Evolutionary conservation across 1,140 invertebrate species (phyloP).

Genomic region (Papilio dardanus): DNA sequence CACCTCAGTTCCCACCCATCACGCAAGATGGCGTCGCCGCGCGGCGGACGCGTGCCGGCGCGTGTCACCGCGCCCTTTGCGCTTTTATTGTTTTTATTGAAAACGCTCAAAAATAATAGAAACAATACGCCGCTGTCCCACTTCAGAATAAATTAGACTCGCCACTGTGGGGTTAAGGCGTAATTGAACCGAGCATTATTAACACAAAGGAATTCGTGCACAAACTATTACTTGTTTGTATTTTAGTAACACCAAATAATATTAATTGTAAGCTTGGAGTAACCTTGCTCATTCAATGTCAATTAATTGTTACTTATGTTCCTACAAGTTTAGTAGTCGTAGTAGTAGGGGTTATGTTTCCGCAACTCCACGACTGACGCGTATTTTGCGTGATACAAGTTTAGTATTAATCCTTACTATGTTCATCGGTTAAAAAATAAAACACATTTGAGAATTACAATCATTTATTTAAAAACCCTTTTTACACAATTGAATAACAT

Average conservation of each 20-base stretch:
- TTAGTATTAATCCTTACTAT: too few species aligned
- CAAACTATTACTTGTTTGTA: background rate
- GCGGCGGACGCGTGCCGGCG: constrained; percentile 57
- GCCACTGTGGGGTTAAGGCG: constrained; percentile 70
- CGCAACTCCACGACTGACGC: background rate
- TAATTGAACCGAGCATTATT: constrained; percentile 76
- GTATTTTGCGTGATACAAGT: too few species aligned
- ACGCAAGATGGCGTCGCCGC: constrained; percentile 67
- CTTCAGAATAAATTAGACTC: constrained; percentile 74
- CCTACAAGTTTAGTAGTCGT: too few species aligned
- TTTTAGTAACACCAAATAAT: background rate
- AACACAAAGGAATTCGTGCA: constrained; percentile 43
- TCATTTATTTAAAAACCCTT: constrained; percentile 53
- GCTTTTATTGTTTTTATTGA: constrained; percentile 74
- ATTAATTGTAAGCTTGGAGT: background rate
- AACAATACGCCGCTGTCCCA: constrained; percentile 66
- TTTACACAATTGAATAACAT: constrained; percentile 41
- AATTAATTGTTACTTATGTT: too few species aligned
- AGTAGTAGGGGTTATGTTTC: background rate
- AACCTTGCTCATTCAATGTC: background rate
- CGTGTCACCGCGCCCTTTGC: constrained; percentile 61
- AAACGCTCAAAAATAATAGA: constrained; percentile 74
- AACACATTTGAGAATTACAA: constrained; percentile 2
- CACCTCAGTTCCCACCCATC: constrained; percentile 69
- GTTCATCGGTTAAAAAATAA: background rate